These are phyloP conservation scores for Sylvicola fuscatus DNA, from an alignment of 2,888 invertebrate genomes.

Conservation along the genomic window DNA sequence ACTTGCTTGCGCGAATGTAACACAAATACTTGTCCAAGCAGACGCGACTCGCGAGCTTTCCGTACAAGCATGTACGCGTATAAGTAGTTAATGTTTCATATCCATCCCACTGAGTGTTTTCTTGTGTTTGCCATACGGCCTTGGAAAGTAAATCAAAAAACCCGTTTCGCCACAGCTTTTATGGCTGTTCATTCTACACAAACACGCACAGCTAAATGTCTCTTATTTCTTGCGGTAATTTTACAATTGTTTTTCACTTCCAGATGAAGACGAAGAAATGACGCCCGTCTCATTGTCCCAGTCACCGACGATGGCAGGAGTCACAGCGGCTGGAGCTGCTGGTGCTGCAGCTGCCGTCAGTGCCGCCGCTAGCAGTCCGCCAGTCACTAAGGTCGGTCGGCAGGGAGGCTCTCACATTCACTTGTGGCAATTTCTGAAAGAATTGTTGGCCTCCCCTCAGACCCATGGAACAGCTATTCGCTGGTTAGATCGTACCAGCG, in stretches of 20 bases:
- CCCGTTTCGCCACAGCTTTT: too few relatives aligned
- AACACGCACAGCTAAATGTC: not conserved
- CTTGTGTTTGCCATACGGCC: too few relatives aligned
- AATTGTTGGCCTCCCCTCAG: slow-evolving; percentile 74
- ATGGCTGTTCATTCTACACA: too few relatives aligned
- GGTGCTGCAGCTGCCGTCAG: slow-evolving; percentile 1
- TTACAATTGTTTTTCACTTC: slow-evolving; percentile 11
- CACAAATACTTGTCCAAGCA: too few relatives aligned
- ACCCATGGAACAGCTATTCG: slow-evolving; percentile 85
- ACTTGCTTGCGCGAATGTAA: too few relatives aligned
- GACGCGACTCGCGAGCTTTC: too few relatives aligned
- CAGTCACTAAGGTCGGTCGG: slow-evolving; percentile 16
- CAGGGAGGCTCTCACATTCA: slow-evolving; percentile 79
- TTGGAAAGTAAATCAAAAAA: too few relatives aligned
- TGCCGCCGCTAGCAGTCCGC: slow-evolving; percentile 2
- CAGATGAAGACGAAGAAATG: slow-evolving; percentile 29
- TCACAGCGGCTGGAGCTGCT: slow-evolving; percentile 7
- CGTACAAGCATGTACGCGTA: too few relatives aligned
- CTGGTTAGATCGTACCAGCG: slow-evolving; percentile 88
- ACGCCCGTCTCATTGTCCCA: slow-evolving; percentile 9
- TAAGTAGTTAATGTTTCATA: too few relatives aligned
- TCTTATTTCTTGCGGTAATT: not conserved
- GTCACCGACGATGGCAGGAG: slow-evolving; percentile 7
- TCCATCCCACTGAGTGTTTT: too few relatives aligned
- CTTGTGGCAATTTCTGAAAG: slow-evolving; percentile 96